Percentiles rank a stretch among this genome's conserved stretches.
Conservation (phyloP, 2,888 invertebrate genomes). For the Schizotus pectinicornis region DNA sequence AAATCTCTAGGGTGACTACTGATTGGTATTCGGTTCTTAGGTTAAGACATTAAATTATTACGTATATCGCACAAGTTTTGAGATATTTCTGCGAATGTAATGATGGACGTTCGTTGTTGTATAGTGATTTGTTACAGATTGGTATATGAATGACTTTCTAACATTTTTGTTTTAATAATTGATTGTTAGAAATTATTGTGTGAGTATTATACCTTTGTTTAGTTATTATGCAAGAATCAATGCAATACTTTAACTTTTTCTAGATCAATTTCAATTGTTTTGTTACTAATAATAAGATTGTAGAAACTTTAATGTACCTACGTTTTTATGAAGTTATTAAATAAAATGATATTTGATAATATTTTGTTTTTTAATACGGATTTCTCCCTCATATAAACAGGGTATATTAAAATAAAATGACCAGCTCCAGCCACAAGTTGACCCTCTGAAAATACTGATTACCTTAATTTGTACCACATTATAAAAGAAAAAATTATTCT, state of each 20-base stretch:
- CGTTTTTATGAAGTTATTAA: slow-evolving; percentile 17
- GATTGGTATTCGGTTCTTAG: slow-evolving; percentile 24
- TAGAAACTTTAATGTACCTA: slow-evolving; percentile 18
- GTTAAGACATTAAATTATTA: slow-evolving; percentile 19
- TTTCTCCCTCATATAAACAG: too few relatives aligned
- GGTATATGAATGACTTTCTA: not conserved
- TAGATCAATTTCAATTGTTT: slow-evolving; percentile 6
- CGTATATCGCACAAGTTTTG: not conserved
- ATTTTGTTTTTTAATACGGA: not conserved
- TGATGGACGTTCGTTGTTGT: slow-evolving; percentile 2
- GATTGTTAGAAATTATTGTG: slow-evolving; percentile 20
- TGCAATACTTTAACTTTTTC: slow-evolving; percentile 32
- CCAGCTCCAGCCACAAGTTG: too few relatives aligned
- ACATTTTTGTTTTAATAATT: slow-evolving; percentile 14
- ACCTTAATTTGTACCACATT: too few relatives aligned
- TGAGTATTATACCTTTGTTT: slow-evolving; percentile 19
- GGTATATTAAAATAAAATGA: too few relatives aligned
- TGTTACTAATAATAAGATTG: slow-evolving; percentile 2
- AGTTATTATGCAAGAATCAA: slow-evolving; percentile 37
- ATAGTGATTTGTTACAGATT: slow-evolving; percentile 7
- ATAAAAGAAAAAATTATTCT: too few relatives aligned
- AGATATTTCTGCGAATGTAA: not conserved
- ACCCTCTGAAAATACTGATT: too few relatives aligned
- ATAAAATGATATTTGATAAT: slow-evolving; percentile 3
- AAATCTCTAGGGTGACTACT: slow-evolving; percentile 4